Evolutionary conservation across 2,888 invertebrate genomes (phyloP), one percentile per base, ranked within the genome.

Genomic region (Pinctada fucata): DNA sequence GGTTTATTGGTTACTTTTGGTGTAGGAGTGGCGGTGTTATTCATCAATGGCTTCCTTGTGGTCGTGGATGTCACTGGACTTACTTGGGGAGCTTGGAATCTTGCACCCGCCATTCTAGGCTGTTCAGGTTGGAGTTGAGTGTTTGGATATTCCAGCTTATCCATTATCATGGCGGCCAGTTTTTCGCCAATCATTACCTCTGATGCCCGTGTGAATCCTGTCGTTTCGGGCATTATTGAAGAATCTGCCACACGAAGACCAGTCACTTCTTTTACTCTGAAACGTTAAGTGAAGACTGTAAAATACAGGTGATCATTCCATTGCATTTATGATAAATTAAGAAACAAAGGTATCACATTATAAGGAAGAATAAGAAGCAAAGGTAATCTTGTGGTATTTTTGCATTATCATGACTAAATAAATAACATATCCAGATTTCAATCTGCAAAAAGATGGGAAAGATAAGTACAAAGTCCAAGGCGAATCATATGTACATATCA

Each of bases 101-200:
- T 10, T 58, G 58, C 58, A 58, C 58, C 13, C 6, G 6, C 13
- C 8, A 6, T 6, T 58, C 13, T 13, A 58, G 6, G 6, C 8
- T 58, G 6, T 6, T 58, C 58, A 6, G 6, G 6, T 58, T 58
- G 58, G 8, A 58, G 13, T 31, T 31, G 31, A 31, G 31, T 31
- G 31, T 31, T 31, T 31, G 31, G 31, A 31, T 31, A 31, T 65
- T 74, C 66, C 47, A 51, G 16, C 16, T 74, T 66, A n/a, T n/a
- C 50, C 13, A 63, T 16, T 5, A 74, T 65, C 5, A 74, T 65
- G 45, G 65, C 66, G 1, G 74, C 74, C 45, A 63, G 66, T 66
- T 74, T 74, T 66, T 74, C 74, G 31, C 74, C 74, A 66, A 74
- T 74, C 74, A 74, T 65, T 31, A 74, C 66, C 4, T 66, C 74